Evolutionary conservation across 2,113 vertebrate genomes (phyloP).

Genomic region (Narcine bancroftii): DNA sequence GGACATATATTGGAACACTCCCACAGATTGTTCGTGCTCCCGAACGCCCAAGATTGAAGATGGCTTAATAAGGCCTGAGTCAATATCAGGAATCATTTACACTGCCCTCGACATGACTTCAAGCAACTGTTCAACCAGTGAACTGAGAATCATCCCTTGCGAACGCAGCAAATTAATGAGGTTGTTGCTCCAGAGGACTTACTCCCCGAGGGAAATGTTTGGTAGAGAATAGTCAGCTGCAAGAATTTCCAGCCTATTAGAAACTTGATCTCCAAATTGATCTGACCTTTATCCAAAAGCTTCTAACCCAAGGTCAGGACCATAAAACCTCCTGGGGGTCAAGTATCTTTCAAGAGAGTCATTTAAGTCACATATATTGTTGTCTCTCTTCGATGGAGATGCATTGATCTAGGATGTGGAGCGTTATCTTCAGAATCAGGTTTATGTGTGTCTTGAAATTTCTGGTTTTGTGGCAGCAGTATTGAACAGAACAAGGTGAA

Average conservation of each 20-base stretch:
- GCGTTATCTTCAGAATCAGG: too few relatives aligned
- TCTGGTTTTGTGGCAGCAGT: too few relatives aligned
- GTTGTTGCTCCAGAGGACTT: background rate
- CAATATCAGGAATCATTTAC: background rate
- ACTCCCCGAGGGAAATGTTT: background rate
- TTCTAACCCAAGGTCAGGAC: background rate
- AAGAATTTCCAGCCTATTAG: background rate
- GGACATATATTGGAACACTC: background rate
- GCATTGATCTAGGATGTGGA: background rate
- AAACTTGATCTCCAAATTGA: background rate
- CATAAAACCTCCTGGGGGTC: background rate
- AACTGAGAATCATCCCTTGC: background rate
- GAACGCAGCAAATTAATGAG: background rate
- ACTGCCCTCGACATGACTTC: background rate
- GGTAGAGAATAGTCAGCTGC: background rate
- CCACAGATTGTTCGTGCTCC: background rate
- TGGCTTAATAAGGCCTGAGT: background rate
- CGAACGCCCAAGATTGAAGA: background rate
- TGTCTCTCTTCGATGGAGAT: background rate
- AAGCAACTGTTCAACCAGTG: background rate
- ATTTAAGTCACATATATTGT: background rate
- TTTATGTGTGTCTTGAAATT: too few relatives aligned
- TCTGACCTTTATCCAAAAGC: background rate
- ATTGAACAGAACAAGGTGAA: too few relatives aligned
- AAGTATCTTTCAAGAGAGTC: background rate